Evolutionary conservation across 2,113 vertebrate species (phyloP).

Genomic region (Salvelinus alpinus): DNA sequence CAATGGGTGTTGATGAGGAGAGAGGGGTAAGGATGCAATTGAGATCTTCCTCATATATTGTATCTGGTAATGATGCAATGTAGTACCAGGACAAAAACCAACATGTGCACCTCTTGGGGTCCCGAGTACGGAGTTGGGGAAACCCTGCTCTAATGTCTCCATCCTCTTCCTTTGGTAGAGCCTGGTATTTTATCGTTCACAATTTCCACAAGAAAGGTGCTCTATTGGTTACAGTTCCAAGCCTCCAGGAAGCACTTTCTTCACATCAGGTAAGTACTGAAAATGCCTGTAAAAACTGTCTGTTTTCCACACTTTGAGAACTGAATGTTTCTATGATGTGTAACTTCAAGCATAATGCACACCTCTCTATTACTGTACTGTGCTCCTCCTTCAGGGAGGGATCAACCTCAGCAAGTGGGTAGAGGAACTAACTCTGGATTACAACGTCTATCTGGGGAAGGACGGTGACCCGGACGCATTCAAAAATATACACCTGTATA

Average conservation of each 20-base stretch:
- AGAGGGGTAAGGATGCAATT: too few relatives aligned
- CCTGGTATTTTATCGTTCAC: constrained; percentile 83
- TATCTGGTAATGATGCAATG: not conserved
- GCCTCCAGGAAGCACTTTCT: constrained; percentile 81
- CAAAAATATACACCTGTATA: constrained; percentile 88
- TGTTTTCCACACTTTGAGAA: not conserved
- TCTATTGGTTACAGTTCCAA: constrained; percentile 86
- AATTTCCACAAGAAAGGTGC: constrained; percentile 79
- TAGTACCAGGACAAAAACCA: too few relatives aligned
- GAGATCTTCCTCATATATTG: too few relatives aligned
- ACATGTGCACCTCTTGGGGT: too few relatives aligned
- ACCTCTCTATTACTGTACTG: not conserved
- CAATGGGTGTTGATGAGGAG: too few relatives aligned
- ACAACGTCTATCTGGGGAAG: constrained; percentile 72
- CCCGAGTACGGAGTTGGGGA: too few relatives aligned
- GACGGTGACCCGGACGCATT: constrained; percentile 81
- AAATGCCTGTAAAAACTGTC: not conserved
- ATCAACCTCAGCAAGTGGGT: constrained; percentile 77
- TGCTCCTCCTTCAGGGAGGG: constrained; percentile 61
- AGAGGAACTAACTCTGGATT: constrained; percentile 82
- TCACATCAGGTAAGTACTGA: constrained; percentile 74
- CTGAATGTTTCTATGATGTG: not conserved
- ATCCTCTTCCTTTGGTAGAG: constrained; percentile 67
- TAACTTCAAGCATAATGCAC: not conserved
- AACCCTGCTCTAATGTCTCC: not conserved